phyloP scores from a whole-genome alignment of 2,888 invertebrate species.

The Caenorhabditis imperialis region DNA sequence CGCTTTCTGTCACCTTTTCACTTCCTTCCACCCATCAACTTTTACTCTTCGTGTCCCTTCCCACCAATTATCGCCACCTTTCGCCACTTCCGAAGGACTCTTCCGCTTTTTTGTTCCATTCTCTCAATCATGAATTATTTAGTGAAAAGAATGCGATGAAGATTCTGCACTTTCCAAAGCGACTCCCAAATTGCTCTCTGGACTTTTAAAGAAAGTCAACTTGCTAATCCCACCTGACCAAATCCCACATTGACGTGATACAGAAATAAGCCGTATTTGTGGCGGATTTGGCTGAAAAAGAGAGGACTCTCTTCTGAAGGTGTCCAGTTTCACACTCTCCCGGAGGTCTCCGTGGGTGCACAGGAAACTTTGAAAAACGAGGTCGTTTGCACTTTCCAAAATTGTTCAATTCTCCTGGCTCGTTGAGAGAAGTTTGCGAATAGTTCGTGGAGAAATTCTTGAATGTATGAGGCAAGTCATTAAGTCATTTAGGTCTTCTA shows the following conservation, averaged over 20 bases:
- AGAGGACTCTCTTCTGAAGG: slow-evolving; percentile 8
- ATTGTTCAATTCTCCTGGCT: no score
- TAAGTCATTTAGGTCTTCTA: no score
- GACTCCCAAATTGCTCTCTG: no score
- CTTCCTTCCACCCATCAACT: slow-evolving; percentile 12
- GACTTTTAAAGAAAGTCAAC: no score
- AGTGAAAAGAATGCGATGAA: slow-evolving; percentile 42
- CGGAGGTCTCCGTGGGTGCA: slow-evolving; percentile 16
- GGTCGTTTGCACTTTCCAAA: no score
- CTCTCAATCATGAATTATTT: slow-evolving; percentile 39
- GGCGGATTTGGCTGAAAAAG: slow-evolving; percentile 10
- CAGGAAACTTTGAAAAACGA: no score
- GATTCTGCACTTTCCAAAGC: slow-evolving; percentile 38
- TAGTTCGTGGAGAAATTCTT: no score
- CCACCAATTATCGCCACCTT: slow-evolving; percentile 26
- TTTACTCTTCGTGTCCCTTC: slow-evolving; percentile 9
- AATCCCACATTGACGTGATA: slow-evolving; percentile 39
- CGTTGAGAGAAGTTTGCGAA: no score
- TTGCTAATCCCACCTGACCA: no score
- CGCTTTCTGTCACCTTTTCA: slow-evolving; percentile 14
- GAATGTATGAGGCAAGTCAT: no score
- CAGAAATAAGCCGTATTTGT: slow-evolving; percentile 4
- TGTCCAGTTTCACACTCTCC: slow-evolving; percentile 34
- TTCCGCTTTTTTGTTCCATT: slow-evolving; percentile 37
- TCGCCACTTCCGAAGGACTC: slow-evolving; percentile 6